Evolutionary conservation across 2,113 vertebrate species (phyloP).

Genomic region (Empidonax alnorum): DNA sequence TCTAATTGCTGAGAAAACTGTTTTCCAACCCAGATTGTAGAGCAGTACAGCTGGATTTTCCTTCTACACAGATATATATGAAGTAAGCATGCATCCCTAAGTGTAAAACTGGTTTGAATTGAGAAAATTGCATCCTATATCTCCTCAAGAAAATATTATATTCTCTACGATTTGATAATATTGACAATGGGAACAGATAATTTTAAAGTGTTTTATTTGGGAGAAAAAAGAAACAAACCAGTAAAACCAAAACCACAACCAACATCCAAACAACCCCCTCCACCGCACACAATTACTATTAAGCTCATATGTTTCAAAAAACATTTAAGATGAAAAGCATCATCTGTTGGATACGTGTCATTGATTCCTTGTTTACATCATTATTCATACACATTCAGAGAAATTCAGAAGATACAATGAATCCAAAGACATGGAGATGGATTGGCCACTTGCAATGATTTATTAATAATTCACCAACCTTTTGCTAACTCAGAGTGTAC

Average conservation of each 20-base stretch:
- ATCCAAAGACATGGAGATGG: neutral
- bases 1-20: neutral
- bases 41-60: neutral
- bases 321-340: neutral
- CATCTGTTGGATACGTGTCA: rapidly evolving
- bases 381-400: neutral
- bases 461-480: neutral
- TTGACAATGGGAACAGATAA: neutral
- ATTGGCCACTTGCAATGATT: neutral
- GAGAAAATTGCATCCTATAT: neutral
- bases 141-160: neutral
- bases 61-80: neutral
- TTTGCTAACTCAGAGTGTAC: neutral
- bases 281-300: neutral
- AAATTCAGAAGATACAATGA: neutral
- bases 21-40: neutral
- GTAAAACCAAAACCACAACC: neutral
- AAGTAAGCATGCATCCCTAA: neutral
- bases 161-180: neutral
- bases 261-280: rapidly evolving
- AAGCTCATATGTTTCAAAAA: neutral
- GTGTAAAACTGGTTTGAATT: neutral
- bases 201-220: neutral
- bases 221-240: neutral
- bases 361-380: neutral